Percentiles rank a stretch among this genome's conserved stretches.
Conservation (phyloP, 2,113 vertebrate genomes). For the Gopherus evgoodei region DNA sequence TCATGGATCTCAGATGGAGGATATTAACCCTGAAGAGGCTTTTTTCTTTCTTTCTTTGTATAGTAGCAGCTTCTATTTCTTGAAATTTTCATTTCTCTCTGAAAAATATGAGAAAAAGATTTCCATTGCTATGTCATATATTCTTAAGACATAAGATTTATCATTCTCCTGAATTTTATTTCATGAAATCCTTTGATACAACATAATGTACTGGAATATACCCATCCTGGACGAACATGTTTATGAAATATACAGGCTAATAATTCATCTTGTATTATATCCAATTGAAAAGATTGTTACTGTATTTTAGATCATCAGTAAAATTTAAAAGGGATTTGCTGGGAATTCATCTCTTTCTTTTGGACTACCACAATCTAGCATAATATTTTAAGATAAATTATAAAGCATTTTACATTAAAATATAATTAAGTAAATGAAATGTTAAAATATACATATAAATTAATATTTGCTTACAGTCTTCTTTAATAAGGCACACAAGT, state of each 20-base stretch:
- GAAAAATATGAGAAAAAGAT: constrained; percentile 77
- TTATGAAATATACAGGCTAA: not conserved
- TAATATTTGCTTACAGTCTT: not conserved
- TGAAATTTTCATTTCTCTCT: constrained; percentile 74
- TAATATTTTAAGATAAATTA: not conserved
- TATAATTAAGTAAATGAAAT: not conserved
- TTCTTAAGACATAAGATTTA: not conserved
- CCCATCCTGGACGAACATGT: not conserved
- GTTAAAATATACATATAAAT: not conserved
- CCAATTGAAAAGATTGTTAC: not conserved
- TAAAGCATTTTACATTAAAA: constrained; percentile 34
- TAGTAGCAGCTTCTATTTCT: constrained; percentile 61
- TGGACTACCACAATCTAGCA: not conserved
- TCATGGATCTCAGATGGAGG: constrained; percentile 47
- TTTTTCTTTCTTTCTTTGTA: constrained; percentile 55
- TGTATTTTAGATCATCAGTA: not conserved
- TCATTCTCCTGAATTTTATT: not conserved
- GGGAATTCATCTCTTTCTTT: constrained; percentile 13
- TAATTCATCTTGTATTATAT: not conserved
- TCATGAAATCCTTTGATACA: not conserved
- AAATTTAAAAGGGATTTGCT: constrained; percentile 22
- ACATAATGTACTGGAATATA: not conserved
- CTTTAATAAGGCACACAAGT: not conserved
- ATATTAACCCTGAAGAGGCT: constrained; percentile 47
- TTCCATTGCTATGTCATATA: constrained; percentile 43